Base-by-base conservation (phyloP, 2,113 vertebrate genomes). In the Sterrhoptilus dennistouni region DNA sequence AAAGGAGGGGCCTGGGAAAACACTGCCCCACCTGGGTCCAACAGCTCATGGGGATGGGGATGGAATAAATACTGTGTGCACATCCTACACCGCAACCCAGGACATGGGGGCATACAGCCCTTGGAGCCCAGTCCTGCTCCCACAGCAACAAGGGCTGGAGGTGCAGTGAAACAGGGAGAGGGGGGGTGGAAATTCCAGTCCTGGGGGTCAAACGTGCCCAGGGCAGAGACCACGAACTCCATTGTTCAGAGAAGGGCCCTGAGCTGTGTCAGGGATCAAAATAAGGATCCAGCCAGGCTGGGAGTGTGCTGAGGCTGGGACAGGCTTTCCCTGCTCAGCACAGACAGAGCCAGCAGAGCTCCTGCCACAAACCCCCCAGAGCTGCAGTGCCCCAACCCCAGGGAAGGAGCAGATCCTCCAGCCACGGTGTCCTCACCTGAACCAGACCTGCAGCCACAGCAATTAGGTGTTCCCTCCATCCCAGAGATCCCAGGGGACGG, bases 181-280 rank as follows among this genome's bases (percentile, higher is more conserved):
- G 8, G 50, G 13, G 0, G 12, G 50, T 8, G 42, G 27, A 52
- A 84, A 66, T 16, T 0, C 17, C 22, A 52, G 24, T 42, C 24
- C 57, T 53, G 28, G 59, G 74, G 36, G 75, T 17, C 74, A 79
- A 16, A 49, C 1, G 59, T 40, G 71, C 45, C 68, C 91, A 18
- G 15, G 60, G 53, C 68, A 69, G 59, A 66, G 53, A 21, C 38
- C 63, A 20, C 1, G 70, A 90, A 65, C 65, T 52, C 24, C 69
- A n/a, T 1, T 79, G 72, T 1, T 4, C 2, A 40, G 15, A 27
- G 42, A 40, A 57, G 68, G 72, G 54, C 60, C 75, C 60, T 64
- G 80, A 13, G n/a, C 81, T 21, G 81, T 68, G 81, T 15, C 66
- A 83, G 75, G 40, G 70, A 17, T 29, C 53, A 23, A 33, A 27